Base-by-base conservation (phyloP, 2,888 invertebrate species). In the Apodemia hepburni region DNA sequence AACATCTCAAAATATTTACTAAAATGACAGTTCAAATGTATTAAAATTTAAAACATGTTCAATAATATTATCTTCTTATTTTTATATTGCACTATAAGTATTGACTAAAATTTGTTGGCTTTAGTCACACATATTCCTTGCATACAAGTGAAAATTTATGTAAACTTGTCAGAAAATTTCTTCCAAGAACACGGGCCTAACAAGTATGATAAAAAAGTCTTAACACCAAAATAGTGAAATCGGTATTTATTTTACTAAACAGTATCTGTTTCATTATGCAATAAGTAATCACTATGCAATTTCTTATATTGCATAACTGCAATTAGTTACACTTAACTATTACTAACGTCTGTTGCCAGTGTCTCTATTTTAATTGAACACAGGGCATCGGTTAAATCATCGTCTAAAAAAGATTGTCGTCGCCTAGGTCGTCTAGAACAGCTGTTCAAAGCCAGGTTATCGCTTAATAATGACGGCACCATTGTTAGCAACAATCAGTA, bases 201-300 rank as follows among this genome's bases (percentile, higher is more conserved):
- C 18, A 17, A 18, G 49, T 47, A 1, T 17, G 2, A 47, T 17
- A 47, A n/a, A n/a, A 47, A 47, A 17, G n/a, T 47, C 9, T 17
- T 6, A 8, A 11, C 17, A 49, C 22, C 9, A 18, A 27, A 22
- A 11, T 27, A 22, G 22, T 51, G 22, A 18, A 18, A 18, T 51
- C 8, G 22, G 17, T 47, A 9, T 18, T 51, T 51, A 27, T 51
- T 51, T 27, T 18, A 12, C 22, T 51, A 51, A 51, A 22, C 12
- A 22, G 18, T 22, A 22, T 9, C 51, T 51, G 27, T 27, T 51
- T 11, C 51, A 51, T 27, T 51, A 51, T 51, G 51, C 51, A 18
- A 51, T 51, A 51, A 51, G 51, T 17, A 27, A 51, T 51, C 51
- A 27, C 27, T 51, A 51, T 51, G 51, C 51, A 51, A 18, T 4